Evolutionary conservation across 2,113 vertebrate genomes (phyloP).

Genomic region (Collichthys lucidus): DNA sequence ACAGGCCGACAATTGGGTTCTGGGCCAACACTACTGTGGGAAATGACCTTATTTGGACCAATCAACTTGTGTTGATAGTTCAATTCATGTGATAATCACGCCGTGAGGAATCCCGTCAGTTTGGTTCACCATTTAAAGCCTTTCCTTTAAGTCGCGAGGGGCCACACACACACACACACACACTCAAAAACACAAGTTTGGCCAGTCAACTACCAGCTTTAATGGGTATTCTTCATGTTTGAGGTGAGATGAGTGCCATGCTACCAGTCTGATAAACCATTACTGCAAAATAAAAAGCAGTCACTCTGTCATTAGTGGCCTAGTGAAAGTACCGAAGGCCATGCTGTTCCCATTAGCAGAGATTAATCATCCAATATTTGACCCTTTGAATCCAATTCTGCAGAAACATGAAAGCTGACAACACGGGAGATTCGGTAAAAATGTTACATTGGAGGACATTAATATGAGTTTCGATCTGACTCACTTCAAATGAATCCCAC

Average conservation of each 20-base stretch:
- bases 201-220: conserved; percentile 17
- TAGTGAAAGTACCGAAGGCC: conserved; percentile 29
- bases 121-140: conserved; percentile 55
- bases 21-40: conserved; percentile 72
- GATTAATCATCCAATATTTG: conserved; percentile 19
- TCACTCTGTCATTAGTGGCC: conserved; percentile 55
- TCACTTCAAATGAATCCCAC: background rate
- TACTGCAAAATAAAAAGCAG: conserved; percentile 51
- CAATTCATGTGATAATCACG: conserved; percentile 81
- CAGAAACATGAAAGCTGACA: conserved; percentile 23
- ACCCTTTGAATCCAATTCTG: background rate
- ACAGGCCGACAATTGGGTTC: conserved; percentile 51
- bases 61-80: conserved; percentile 66
- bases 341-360: conserved; percentile 33
- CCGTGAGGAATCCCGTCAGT: conserved; percentile 61
- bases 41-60: conserved; percentile 74
- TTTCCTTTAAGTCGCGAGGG: conserved; percentile 37
- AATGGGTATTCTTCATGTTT: conserved; percentile 44
- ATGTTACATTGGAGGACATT: background rate
- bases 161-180: conserved; percentile 38
- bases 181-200: conserved; percentile 14
- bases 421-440: background rate
- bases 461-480: background rate
- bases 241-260: conserved; percentile 31
- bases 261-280: conserved; percentile 51